Percentiles rank a stretch among this genome's conserved stretches.
phyloP scores from a whole-genome alignment of 2,113 vertebrate genomes.

The Globicephala melas region DNA sequence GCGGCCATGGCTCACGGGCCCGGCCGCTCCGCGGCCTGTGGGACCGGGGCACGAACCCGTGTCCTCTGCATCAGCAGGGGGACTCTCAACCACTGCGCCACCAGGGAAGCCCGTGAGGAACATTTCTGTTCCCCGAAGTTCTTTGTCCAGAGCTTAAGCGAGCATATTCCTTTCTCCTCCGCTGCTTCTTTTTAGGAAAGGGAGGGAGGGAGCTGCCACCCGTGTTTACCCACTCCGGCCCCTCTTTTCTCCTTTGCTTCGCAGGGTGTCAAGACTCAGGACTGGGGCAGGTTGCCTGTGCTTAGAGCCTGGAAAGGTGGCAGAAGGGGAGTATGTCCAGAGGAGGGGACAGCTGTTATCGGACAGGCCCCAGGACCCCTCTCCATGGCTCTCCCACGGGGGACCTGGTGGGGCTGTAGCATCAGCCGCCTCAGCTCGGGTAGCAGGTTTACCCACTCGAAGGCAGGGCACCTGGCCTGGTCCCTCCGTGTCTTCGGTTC shows the following conservation, averaged over 20 bases:
- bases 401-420: background rate
- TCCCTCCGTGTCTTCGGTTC: background rate
- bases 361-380: background rate
- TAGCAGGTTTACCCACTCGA: background rate
- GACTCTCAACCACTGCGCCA: no score
- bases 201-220: no score
- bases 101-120: background rate
- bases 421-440: background rate
- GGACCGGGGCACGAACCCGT: no score
- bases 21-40: accelerated
- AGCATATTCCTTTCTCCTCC: background rate
- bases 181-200: background rate
- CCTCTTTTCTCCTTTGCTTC: background rate
- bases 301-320: background rate
- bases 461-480: background rate
- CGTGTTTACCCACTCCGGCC: accelerated
- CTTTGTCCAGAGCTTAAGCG: background rate
- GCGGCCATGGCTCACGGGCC: no score
- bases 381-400: background rate
- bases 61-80: no score
- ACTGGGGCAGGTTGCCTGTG: background rate
- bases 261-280: background rate
- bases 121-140: background rate
- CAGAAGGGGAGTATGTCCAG: background rate
- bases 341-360: accelerated